Evolutionary conservation across 2,888 invertebrate genomes (phyloP).

Genomic region (Smittia aterrima): DNA sequence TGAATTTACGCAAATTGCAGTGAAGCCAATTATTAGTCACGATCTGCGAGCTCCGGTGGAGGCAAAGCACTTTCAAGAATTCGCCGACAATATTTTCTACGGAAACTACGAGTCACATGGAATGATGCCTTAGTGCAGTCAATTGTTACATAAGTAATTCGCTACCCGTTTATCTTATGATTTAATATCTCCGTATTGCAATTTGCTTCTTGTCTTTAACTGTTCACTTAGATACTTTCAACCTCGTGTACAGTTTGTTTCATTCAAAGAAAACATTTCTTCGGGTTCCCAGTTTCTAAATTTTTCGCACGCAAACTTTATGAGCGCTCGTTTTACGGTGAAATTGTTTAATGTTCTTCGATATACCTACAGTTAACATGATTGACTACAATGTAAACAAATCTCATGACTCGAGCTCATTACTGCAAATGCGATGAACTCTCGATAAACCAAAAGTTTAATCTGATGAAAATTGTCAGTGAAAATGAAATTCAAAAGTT

Average conservation of each 20-base stretch:
- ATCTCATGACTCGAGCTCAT: background rate
- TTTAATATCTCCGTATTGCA: slow-evolving; percentile 15
- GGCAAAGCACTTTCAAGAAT: background rate
- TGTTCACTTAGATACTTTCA: background rate
- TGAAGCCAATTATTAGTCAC: slow-evolving; percentile 40
- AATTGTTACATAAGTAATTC: slow-evolving; percentile 4
- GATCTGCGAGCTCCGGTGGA: slow-evolving; percentile 6
- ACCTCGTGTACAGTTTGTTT: background rate
- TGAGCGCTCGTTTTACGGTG: background rate
- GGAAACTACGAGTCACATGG: slow-evolving; percentile 1
- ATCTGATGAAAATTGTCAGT: too few species aligned
- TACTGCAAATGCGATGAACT: background rate
- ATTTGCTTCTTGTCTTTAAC: slow-evolving; percentile 10
- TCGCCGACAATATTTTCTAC: background rate
- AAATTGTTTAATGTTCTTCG: background rate
- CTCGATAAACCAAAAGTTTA: background rate
- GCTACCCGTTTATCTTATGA: slow-evolving; percentile 4
- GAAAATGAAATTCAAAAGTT: too few species aligned
- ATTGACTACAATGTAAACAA: background rate
- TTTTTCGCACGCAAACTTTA: slow-evolving; percentile 11
- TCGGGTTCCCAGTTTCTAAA: background rate
- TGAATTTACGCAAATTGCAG: slow-evolving; percentile 41
- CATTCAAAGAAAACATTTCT: background rate
- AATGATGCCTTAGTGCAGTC: slow-evolving; percentile 19
- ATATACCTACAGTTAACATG: background rate